Base-by-base conservation (phyloP, 37 sponge, comb jelly and placozoan genomes). In the Eunapius fragilis region DNA sequence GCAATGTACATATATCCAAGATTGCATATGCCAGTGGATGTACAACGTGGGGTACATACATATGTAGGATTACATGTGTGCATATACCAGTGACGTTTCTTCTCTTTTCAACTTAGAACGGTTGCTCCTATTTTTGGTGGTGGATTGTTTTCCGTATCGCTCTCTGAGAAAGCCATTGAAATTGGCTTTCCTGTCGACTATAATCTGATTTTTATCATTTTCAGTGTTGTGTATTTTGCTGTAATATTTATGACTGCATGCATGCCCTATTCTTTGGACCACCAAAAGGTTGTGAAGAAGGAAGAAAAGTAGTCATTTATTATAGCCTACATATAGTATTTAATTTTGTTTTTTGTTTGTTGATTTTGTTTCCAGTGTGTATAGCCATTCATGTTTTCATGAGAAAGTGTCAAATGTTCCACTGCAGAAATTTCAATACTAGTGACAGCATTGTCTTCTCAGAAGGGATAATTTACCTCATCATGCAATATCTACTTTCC, bases 101-200 rank as follows among this genome's bases (percentile, higher is more conserved):
- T 80, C 30, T 80, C 30, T 68, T 26, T 31, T 50, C 36, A 28
- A 10, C 71, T 3, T 50, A 93, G 96, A 71, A 48, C 82, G 19
- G 0, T 89, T 25, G 79, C 96, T 74, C 93, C 96, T 31, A 38
- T 95, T 9, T 83, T 92, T 22, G 50, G 70, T 70, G 91, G 90
- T 26, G 41, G 67, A 19, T 25, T 95, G 25, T 95, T 81, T 78
- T 85, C 96, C 31, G 81, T 72, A 14, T 91, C 92, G 41, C 72
- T 92, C 26, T 80, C 89, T 10, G 71, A 80, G 12, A 38, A 81
- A 4, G 76, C 88, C 11, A 9, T 33, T 5, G 49, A 26, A 1
- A 35, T 93, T 48, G 94, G 94, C 26, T 95, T 90, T 74, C 96
- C 96, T 17, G 19, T 92, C 1, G 84, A 95, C 88, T 95, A 85